Percentiles rank a stretch among this genome's conserved stretches.
phyloP scores from a whole-genome alignment of 2,888 invertebrate species.

The Muscina levida region DNA sequence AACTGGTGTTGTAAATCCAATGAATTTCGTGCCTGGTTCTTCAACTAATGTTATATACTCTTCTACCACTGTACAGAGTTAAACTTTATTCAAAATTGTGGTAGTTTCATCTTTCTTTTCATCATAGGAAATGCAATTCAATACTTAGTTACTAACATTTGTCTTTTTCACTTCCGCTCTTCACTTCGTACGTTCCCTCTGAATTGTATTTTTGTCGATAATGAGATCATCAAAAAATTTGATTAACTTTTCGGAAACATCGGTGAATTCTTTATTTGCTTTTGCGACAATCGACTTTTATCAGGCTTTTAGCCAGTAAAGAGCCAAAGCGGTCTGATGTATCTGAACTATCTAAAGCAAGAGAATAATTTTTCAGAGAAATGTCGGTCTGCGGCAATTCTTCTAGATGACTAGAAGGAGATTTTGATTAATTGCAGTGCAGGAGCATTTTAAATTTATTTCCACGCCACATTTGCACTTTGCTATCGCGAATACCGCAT shows the following conservation, averaged over 20 bases:
- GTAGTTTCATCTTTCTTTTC: slow-evolving; percentile 9
- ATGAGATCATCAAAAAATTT: slow-evolving; percentile 23
- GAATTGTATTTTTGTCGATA: slow-evolving; percentile 36
- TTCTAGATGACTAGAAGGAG: neutral
- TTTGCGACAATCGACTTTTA: neutral
- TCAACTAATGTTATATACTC: neutral
- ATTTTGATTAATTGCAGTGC: neutral
- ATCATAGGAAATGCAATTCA: slow-evolving; percentile 22
- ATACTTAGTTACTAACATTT: neutral
- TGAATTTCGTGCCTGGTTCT: neutral
- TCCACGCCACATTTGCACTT: neutral
- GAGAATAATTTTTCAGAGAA: slow-evolving; percentile 12
- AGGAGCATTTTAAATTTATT: neutral
- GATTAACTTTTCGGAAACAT: neutral
- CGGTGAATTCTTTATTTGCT: neutral
- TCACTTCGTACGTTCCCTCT: slow-evolving; percentile 30
- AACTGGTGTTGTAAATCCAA: slow-evolving; percentile 22
- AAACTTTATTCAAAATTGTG: slow-evolving; percentile 2
- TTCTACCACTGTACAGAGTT: neutral
- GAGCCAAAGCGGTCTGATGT: neutral
- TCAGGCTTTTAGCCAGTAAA: neutral
- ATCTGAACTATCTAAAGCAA: neutral
- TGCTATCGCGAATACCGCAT: neutral
- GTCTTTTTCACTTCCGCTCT: slow-evolving; percentile 16
- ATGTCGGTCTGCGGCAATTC: neutral